These are phyloP conservation scores for Tinea trinotella DNA, from an alignment of 2,888 invertebrate species.

Conservation along the genomic window DNA sequence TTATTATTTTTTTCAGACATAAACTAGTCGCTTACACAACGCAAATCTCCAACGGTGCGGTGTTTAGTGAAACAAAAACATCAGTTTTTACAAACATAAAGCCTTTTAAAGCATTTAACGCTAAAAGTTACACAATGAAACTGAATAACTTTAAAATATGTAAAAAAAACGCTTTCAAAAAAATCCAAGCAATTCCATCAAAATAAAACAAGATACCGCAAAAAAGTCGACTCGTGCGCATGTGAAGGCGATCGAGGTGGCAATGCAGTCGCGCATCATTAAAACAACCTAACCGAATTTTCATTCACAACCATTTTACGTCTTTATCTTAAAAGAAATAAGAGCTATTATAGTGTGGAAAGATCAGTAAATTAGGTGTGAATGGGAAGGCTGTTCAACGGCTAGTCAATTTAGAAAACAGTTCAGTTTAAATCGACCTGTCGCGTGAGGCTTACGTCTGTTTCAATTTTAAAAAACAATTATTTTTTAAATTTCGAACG, in stretches of 20 bases:
- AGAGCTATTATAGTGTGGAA: slow-evolving; percentile 24
- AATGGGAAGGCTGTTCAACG: slow-evolving; percentile 56
- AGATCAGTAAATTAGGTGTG: slow-evolving; percentile 36
- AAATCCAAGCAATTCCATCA: slow-evolving; percentile 29
- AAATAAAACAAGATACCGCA: slow-evolving; percentile 47
- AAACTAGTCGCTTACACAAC: not conserved
- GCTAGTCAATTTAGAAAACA: slow-evolving; percentile 58
- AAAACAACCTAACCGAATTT: slow-evolving; percentile 30
- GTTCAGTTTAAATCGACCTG: slow-evolving; percentile 21
- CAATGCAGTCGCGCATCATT: slow-evolving; percentile 29
- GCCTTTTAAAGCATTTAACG: not conserved
- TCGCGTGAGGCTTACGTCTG: slow-evolving; percentile 47
- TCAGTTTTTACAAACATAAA: not conserved
- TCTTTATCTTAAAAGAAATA: slow-evolving; percentile 14
- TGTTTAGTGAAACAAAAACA: not conserved
- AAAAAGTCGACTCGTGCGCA: slow-evolving; percentile 61
- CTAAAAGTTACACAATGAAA: slow-evolving; percentile 12
- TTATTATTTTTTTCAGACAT: not conserved
- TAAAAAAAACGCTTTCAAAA: slow-evolving; percentile 26
- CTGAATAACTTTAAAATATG: slow-evolving; percentile 1
- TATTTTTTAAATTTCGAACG: not conserved
- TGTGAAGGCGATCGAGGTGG: slow-evolving; percentile 64
- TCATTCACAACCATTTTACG: slow-evolving; percentile 17
- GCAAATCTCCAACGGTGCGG: not conserved
- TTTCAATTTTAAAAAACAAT: slow-evolving; percentile 53